phyloP scores from a whole-genome alignment of 2,888 invertebrate species.

The Andrena bicolor region DNA sequence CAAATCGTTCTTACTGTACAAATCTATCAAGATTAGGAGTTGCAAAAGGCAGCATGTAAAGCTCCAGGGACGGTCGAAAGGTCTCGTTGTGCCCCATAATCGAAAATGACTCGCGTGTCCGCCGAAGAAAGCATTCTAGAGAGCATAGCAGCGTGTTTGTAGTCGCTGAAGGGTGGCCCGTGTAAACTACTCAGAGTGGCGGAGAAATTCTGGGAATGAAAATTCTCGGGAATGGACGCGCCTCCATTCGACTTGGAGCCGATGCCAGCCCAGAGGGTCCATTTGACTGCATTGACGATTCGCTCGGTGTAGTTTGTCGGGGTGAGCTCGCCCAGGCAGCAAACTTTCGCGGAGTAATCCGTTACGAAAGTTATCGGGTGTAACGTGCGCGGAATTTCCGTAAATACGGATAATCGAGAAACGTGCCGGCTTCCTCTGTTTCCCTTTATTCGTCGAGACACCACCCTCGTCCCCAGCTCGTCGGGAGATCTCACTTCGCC shows the following conservation, averaged over 20 bases:
- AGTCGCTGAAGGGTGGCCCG: not conserved
- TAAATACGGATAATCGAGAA: conserved; percentile 77
- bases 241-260: conserved; percentile 37
- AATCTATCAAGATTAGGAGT: too few relatives aligned
- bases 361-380: conserved; percentile 79
- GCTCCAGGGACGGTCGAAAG: not conserved
- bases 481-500: conserved; percentile 2
- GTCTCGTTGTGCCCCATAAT: not conserved
- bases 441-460: conserved; percentile 49
- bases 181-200: conserved; percentile 16
- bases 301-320: conserved; percentile 69
- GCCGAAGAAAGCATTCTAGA: conserved; percentile 8
- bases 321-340: conserved; percentile 49
- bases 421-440: conserved; percentile 65
- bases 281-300: conserved; percentile 74
- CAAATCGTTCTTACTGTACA: too few relatives aligned
- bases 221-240: conserved; percentile 28
- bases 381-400: conserved; percentile 79
- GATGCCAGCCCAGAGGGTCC: conserved; percentile 49
- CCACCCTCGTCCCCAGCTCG: not conserved
- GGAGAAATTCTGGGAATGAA: conserved; percentile 36
- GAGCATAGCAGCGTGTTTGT: not conserved
- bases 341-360: conserved; percentile 77
- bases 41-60: not conserved
- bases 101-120: conserved; percentile 19